Percentiles rank a stretch among this genome's conserved stretches.
Evolutionary conservation across 2,113 vertebrate genomes (phyloP).

Genomic region (Podarcis raffonei): DNA sequence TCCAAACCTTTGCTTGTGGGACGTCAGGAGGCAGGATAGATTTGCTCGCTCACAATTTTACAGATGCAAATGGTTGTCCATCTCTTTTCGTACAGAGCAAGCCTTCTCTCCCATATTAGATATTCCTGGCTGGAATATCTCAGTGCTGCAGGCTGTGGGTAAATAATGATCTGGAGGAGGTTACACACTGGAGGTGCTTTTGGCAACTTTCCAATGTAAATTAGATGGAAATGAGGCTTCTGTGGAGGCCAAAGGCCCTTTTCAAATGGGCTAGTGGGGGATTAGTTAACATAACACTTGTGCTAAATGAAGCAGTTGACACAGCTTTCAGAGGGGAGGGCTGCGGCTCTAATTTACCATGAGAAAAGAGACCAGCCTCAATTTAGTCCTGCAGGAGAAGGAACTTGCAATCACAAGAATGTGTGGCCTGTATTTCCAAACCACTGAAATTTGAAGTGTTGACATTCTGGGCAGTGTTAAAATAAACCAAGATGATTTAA

Average conservation of each 20-base stretch:
- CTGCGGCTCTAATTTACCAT: conserved; percentile 56
- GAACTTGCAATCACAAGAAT: neutral
- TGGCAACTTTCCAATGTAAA: conserved; percentile 60
- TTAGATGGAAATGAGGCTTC: conserved; percentile 67
- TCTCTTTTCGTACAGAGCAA: neutral
- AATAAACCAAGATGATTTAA: conserved; percentile 7
- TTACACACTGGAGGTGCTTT: conserved; percentile 20
- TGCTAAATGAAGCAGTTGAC: conserved; percentile 73
- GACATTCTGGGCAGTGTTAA: neutral
- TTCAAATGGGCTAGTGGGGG: conserved; percentile 39
- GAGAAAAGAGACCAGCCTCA: conserved; percentile 57
- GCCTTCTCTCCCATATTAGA: rapidly evolving
- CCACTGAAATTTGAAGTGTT: conserved; percentile 16
- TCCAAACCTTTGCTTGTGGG: neutral
- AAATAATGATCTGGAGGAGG: conserved; percentile 1
- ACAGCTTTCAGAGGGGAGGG: conserved; percentile 65
- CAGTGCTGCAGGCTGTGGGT: conserved; percentile 7
- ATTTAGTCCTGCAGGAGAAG: neutral
- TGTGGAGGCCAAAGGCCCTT: conserved; percentile 62
- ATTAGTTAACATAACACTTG: conserved; percentile 72
- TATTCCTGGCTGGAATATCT: neutral
- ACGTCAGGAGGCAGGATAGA: neutral
- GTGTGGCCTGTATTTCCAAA: rapidly evolving
- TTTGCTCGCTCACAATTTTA: neutral
- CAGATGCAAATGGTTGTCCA: neutral